These are phyloP conservation scores for Dryoscopus gambensis DNA, from an alignment of 2,113 vertebrate species.

Conservation along the genomic window DNA sequence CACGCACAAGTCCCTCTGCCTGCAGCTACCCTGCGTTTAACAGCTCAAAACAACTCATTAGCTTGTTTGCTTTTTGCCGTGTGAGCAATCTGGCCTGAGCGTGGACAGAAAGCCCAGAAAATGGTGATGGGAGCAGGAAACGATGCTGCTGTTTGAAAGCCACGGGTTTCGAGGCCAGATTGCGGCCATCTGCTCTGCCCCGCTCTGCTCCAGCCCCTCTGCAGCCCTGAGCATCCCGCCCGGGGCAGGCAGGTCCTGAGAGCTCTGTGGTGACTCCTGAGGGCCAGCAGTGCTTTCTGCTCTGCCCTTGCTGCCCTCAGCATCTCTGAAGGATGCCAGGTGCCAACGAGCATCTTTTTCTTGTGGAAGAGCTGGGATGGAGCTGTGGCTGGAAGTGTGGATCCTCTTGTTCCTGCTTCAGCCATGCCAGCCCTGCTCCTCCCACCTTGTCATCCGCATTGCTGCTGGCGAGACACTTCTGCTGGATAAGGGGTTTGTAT, in stretches of 20 bases:
- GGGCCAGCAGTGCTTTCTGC: neutral
- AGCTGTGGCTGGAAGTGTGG: neutral
- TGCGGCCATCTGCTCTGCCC: neutral
- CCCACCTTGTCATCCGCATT: neutral
- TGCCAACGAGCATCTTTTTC: neutral
- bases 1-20: neutral
- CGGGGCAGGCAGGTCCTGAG: neutral
- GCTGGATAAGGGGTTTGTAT: rapidly evolving
- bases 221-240: neutral
- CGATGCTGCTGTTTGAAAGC: neutral
- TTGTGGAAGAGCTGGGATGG: neutral
- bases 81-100: neutral
- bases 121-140: neutral
- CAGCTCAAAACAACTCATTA: constrained; percentile 35
- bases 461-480: neutral
- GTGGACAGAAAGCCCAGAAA: neutral
- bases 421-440: neutral
- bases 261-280: neutral
- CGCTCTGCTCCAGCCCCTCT: neutral
- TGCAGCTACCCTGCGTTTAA: constrained; percentile 36
- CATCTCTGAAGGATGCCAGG: neutral
- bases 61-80: neutral
- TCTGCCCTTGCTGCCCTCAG: neutral
- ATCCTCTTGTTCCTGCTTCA: neutral
- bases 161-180: neutral